Conservation (phyloP, 2,797 vertebrate species). For the Enteromius anoplus region DNA sequence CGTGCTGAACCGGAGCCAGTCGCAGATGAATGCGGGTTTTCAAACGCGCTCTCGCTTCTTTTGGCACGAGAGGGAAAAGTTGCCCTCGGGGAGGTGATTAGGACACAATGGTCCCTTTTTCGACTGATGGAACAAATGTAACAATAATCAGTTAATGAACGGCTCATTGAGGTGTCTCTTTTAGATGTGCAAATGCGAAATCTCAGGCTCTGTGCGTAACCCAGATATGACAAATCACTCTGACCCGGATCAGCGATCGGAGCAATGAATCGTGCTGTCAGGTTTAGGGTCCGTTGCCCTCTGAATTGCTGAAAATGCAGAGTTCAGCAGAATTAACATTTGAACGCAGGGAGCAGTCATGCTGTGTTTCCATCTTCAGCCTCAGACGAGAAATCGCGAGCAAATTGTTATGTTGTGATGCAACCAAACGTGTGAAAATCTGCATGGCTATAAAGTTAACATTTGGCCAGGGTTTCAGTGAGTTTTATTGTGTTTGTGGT, state of each 20-base stretch:
- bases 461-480: conserved; percentile 16
- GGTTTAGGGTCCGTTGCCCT: conserved; percentile 17
- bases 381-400: not conserved
- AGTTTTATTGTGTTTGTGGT: conserved; percentile 7
- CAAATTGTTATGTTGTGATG: not conserved
- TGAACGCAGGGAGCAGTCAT: not conserved
- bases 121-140: conserved; percentile 44
- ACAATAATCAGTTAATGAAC: conserved; percentile 54
- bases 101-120: conserved; percentile 25
- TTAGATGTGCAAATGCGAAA: conserved; percentile 50
- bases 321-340: conserved; percentile 6
- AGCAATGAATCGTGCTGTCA: conserved; percentile 32
- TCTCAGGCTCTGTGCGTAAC: conserved; percentile 19
- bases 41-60: conserved; percentile 31
- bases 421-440: conserved; percentile 20
- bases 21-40: conserved; percentile 49
- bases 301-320: conserved; percentile 10
- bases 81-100: conserved; percentile 41
- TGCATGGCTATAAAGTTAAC: conserved; percentile 30
- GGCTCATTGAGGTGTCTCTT: conserved; percentile 38
- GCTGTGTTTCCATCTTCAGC: not conserved
- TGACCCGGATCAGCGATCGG: conserved; percentile 23
- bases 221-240: conserved; percentile 25
- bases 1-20: conserved; percentile 39
- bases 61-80: conserved; percentile 36